Evolutionary conservation across 2,888 invertebrate species (phyloP).

Genomic region (Tortrix viridana): DNA sequence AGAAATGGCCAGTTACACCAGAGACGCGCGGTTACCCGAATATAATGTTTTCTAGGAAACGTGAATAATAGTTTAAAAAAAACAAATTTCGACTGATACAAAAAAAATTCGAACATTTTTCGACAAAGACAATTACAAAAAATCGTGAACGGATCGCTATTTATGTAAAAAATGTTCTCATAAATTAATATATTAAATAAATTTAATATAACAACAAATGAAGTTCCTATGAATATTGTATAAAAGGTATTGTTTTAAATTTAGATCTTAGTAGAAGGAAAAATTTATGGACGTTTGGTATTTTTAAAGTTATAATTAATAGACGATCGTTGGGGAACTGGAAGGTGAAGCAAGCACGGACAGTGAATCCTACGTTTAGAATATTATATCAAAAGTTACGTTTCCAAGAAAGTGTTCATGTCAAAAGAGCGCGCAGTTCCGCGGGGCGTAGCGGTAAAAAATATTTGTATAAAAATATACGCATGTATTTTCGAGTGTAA

Average conservation of each 20-base stretch:
- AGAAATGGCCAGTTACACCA: slow-evolving; percentile 66
- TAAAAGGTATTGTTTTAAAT: slow-evolving; percentile 84
- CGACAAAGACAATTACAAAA: slow-evolving; percentile 56
- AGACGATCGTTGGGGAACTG: slow-evolving; percentile 74
- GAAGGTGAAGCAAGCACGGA: slow-evolving; percentile 75
- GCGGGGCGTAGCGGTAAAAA: slow-evolving; percentile 49
- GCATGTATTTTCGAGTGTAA: slow-evolving; percentile 67
- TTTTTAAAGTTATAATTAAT: slow-evolving; percentile 81
- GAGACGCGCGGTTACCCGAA: slow-evolving; percentile 68
- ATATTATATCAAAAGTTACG: slow-evolving; percentile 79
- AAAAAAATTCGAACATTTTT: slow-evolving; percentile 40
- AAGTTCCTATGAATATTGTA: slow-evolving; percentile 85
- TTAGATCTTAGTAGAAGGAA: slow-evolving; percentile 83
- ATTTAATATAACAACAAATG: slow-evolving; percentile 83
- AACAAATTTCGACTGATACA: slow-evolving; percentile 49
- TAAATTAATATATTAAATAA: slow-evolving; percentile 82
- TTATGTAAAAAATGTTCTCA: slow-evolving; percentile 81
- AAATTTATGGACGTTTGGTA: slow-evolving; percentile 83
- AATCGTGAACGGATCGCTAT: slow-evolving; percentile 81
- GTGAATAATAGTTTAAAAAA: slow-evolving; percentile 59
- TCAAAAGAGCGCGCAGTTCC: slow-evolving; percentile 54
- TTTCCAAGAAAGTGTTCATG: slow-evolving; percentile 83
- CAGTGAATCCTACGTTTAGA: slow-evolving; percentile 81
- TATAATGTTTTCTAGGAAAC: slow-evolving; percentile 79
- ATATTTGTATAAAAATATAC: slow-evolving; percentile 56